Base-by-base conservation (phyloP, 2,888 invertebrate species). In the Orthosia gracilis region DNA sequence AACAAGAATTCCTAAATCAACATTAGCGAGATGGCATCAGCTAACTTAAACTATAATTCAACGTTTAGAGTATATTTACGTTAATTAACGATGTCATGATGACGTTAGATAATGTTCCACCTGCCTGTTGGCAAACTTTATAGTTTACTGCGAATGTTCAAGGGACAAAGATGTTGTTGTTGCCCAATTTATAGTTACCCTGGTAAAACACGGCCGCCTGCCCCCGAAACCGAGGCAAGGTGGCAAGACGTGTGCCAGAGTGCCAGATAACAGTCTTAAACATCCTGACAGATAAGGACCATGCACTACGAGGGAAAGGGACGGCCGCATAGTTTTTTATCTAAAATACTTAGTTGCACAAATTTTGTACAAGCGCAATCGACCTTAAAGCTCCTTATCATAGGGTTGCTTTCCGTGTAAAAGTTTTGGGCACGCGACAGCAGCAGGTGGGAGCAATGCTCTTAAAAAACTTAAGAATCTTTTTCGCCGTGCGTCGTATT, bases 251-350 rank as follows among this genome's bases (percentile, higher is more conserved):
- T 94, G 96, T 94, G 95, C 95, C 90, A 93, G 96, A 96, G 96
- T 94, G 95, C 95, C 90, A 93, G 96, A 96, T 96, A 96, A 95
- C 93, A 92, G 90, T 91, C 91, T 92, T 93, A 94, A 96, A 96
- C 96, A 95, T 95, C 96, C 95, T 94, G 93, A 89, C 86, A 88
- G 92, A 94, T 91, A 92, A 90, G 91, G 94, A 94, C 90, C 90
- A 90, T 91, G 91, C 92, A 90, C 91, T 92, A 89, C 88, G 89
- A 90, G 85, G 85, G 91, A 95, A 89, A 87, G 92, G 91, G 92
- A 94, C 87, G 87, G 89, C 87, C 87, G 89, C 81, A 89, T 86
- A 88, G 85, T 94, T 94, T 94, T 95, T 95, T 93, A 92, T 85
- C 88, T 91, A 93, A 95, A 95, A 94, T 94, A 93, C 89, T 87